Percentiles rank a stretch among this genome's conserved stretches.
Conservation (phyloP, 2,113 vertebrate species). For the Corapipo altera region DNA sequence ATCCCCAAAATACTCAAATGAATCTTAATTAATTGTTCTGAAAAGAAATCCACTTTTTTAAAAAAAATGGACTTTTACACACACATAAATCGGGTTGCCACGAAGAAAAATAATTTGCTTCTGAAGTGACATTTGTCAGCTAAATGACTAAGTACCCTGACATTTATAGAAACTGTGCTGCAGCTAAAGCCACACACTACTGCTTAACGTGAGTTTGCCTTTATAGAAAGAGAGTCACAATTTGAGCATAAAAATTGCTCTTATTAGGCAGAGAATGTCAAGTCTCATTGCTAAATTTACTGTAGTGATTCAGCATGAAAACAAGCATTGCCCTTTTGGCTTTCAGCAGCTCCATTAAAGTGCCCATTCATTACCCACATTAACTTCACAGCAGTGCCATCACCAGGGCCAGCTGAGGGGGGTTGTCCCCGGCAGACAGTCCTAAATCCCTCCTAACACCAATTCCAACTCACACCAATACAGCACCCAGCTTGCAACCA, state of each 20-base stretch:
- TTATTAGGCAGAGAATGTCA: constrained; percentile 50
- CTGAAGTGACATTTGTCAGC: constrained; percentile 37
- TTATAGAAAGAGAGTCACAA: constrained; percentile 22
- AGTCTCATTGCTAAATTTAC: constrained; percentile 45
- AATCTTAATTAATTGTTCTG: not conserved
- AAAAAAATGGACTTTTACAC: not conserved
- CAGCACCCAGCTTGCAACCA: accelerated
- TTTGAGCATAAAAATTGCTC: constrained; percentile 39
- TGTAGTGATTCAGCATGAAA: constrained; percentile 17
- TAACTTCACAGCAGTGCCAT: not conserved
- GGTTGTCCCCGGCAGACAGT: accelerated
- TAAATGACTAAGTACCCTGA: constrained; percentile 3
- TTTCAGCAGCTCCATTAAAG: not conserved
- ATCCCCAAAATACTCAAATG: not conserved
- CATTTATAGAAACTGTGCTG: constrained; percentile 11
- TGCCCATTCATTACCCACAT: not conserved
- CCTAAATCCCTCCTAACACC: accelerated
- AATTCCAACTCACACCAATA: accelerated
- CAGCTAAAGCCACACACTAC: not conserved
- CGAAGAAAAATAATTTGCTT: not conserved
- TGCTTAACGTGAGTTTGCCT: constrained; percentile 3
- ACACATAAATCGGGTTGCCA: not conserved
- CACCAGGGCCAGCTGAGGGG: not conserved
- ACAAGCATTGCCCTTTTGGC: not conserved
- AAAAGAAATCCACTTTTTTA: not conserved